Conservation (phyloP, 2,113 vertebrate species). For the Gobio gobio region DNA sequence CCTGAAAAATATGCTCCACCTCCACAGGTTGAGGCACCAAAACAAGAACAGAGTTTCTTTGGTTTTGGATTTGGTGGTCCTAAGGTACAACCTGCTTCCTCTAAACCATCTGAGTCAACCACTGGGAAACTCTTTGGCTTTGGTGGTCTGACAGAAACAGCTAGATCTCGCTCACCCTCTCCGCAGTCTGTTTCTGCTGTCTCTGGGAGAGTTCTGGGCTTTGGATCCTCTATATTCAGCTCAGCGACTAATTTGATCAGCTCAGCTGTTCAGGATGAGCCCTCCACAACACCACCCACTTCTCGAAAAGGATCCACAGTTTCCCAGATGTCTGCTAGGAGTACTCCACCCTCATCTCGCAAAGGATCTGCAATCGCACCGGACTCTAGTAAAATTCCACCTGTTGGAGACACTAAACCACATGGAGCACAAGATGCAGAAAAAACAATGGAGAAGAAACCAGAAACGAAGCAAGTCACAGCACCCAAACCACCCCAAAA, state of each 20-base stretch:
- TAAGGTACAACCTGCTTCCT: slow-evolving; percentile 78
- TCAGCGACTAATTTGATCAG: slow-evolving; percentile 74
- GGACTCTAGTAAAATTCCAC: slow-evolving; percentile 8
- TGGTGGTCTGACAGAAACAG: slow-evolving; percentile 58
- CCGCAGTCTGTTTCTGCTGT: slow-evolving; percentile 70
- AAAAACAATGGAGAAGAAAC: slow-evolving; percentile 49
- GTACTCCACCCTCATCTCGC: slow-evolving; percentile 56
- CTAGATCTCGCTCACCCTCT: slow-evolving; percentile 65
- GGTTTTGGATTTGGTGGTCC: slow-evolving; percentile 83
- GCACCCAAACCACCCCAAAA: slow-evolving; percentile 53
- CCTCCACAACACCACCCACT: slow-evolving; percentile 66
- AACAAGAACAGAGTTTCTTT: slow-evolving; percentile 81
- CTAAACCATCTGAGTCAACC: slow-evolving; percentile 80
- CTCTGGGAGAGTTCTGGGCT: slow-evolving; percentile 77
- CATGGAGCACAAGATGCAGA: slow-evolving; percentile 51
- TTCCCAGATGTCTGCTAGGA: slow-evolving; percentile 64
- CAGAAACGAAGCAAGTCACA: slow-evolving; percentile 49
- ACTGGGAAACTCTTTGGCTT: slow-evolving; percentile 85
- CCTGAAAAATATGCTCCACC: slow-evolving; percentile 66
- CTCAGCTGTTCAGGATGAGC: slow-evolving; percentile 71
- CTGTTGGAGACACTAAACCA: slow-evolving; percentile 53
- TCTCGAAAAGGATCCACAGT: slow-evolving; percentile 65
- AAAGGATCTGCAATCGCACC: slow-evolving; percentile 51
- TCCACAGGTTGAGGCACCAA: slow-evolving; percentile 58
- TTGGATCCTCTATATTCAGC: slow-evolving; percentile 72